phyloP scores from a whole-genome alignment of 2,113 vertebrate species.

The Prunella fulvescens region DNA sequence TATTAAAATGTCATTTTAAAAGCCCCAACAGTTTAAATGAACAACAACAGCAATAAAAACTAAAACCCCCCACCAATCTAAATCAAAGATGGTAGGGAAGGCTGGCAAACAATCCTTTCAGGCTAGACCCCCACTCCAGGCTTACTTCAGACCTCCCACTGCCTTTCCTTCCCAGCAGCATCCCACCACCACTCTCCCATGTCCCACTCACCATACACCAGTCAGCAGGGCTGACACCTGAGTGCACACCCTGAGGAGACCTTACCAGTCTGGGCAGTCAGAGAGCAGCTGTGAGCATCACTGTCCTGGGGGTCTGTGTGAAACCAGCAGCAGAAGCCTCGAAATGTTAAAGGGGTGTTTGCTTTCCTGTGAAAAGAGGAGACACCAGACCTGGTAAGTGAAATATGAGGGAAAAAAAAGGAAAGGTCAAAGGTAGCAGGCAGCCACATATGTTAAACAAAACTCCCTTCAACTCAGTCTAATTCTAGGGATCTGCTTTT shows the following conservation, averaged over 20 bases:
- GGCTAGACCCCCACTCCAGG: neutral
- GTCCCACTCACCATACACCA: neutral
- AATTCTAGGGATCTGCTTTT: neutral
- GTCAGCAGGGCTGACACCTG: neutral
- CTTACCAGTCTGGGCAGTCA: neutral
- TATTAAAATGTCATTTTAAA: neutral
- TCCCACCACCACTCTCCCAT: neutral
- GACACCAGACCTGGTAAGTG: neutral
- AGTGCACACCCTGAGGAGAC: neutral
- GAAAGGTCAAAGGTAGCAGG: neutral
- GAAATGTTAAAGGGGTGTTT: neutral
- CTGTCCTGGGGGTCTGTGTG: accelerated
- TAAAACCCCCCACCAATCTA: neutral
- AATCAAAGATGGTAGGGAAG: neutral
- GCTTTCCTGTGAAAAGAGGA: neutral
- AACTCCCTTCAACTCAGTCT: neutral
- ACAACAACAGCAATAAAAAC: neutral
- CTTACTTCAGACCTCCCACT: neutral
- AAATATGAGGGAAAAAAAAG: neutral
- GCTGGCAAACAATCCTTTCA: neutral
- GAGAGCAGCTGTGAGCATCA: neutral
- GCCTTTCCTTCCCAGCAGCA: neutral
- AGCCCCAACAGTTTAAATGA: neutral
- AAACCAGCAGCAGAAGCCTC: neutral
- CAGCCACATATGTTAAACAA: neutral